Base-by-base conservation (phyloP, 2,113 vertebrate species). In the Epinephelus cyanopodus region DNA sequence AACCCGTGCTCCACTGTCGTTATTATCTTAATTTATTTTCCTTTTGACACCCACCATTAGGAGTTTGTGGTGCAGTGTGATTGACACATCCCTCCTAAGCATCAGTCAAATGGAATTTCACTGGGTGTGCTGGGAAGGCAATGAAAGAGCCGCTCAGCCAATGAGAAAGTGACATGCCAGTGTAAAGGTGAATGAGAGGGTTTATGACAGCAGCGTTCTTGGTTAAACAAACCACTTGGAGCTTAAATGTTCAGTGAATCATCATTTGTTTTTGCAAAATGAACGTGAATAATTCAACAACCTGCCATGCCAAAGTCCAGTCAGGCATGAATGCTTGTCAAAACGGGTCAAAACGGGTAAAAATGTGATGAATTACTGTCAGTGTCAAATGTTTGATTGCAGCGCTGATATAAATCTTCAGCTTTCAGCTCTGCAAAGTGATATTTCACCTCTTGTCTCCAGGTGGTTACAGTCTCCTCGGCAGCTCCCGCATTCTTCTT, bases 91-190 rank as follows among this genome's bases (percentile, higher is more conserved):
- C 45, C 61, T 65, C 45, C 23, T 2, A 72, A 63, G 71, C 56
- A 54, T 91, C 83, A 87, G 73, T 76, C 77, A 70, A 87, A 79
- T 82, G 86, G 87, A 92, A 90, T 92, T 89, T 86, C 17, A 71
- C 73, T 42, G 42, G 77, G 84, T 21, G 84, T 77, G 68, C 52
- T 37, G 21, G 25, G 57, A 56, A 72, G 77, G n/a, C 52, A 1
- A 4, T 33, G 19, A 29, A 12, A 1, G 47, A 66, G 42, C 45
- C 52, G 62, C 29, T 83, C n/a, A 42, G 57, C 25, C 66, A 42
- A 15, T 54, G 56, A 56, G 60, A 65, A 25, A 12, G 3, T 48
- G 50, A 79, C 19, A 50, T 33, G 14, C 14, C 10, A 17, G 21
- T 33, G 9, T 18, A 75, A 70, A 27, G 50, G 73, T 74, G 61